Percentiles rank a stretch among this genome's conserved stretches.
Conservation (phyloP, 2,797 vertebrate species). For the Rhynchonycteris naso region DNA sequence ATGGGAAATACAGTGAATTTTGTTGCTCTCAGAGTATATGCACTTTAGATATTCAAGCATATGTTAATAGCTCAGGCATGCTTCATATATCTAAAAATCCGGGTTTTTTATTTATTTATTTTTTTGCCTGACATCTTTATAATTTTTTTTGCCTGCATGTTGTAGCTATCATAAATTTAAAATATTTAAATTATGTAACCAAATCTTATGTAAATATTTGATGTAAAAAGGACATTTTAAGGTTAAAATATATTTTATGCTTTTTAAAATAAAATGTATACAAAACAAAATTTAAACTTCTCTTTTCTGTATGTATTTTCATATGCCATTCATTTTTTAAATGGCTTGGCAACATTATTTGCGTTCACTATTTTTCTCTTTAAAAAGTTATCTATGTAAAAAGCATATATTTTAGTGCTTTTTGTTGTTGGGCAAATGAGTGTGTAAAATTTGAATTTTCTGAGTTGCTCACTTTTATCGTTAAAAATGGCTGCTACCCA, state of each 20-base stretch:
- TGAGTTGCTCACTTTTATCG: too few species aligned
- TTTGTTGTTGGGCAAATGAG: too few species aligned
- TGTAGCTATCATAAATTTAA: background rate
- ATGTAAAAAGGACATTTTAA: background rate
- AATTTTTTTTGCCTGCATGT: background rate
- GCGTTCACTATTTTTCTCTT: background rate
- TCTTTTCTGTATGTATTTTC: background rate
- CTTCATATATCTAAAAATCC: background rate
- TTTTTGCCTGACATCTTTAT: background rate
- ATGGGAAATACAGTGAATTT: background rate
- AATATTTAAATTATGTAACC: background rate
- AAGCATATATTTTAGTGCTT: background rate
- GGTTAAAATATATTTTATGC: background rate
- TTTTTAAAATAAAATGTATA: background rate
- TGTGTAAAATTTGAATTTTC: too few species aligned
- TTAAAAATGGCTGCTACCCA: too few species aligned
- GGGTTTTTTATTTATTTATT: background rate
- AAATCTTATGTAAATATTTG: background rate
- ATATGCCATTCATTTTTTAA: background rate
- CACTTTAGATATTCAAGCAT: background rate
- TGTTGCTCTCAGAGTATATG: background rate
- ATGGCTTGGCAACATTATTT: background rate
- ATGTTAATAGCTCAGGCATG: background rate
- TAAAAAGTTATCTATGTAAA: background rate
- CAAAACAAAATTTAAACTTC: background rate